A percentile compares a stretch with the other conserved stretches of the same genome.
Conservation (phyloP, 2,888 invertebrate species). For the Neoascia interrupta region DNA sequence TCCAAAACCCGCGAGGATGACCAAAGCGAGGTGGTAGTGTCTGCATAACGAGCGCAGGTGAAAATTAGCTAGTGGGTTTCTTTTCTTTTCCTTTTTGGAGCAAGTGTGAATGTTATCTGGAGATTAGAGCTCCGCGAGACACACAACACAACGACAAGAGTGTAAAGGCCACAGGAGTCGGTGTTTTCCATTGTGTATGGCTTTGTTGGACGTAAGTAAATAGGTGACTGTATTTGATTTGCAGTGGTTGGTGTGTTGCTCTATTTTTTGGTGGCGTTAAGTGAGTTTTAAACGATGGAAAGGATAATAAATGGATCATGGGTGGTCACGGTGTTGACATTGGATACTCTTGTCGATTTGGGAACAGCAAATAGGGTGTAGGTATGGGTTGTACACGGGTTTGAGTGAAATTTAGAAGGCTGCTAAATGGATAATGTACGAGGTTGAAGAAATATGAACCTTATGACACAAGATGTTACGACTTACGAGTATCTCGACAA, state of each 20-base stretch:
- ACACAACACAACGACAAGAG: conserved; percentile 3
- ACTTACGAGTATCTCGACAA: too few relatives aligned
- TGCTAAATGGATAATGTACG: conserved; percentile 50
- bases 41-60: conserved; percentile 47
- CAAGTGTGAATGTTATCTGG: conserved; percentile 35
- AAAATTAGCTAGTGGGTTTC: conserved; percentile 28
- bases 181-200: conserved; percentile 47
- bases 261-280: conserved; percentile 37
- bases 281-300: conserved; percentile 48
- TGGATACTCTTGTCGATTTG: conserved; percentile 45
- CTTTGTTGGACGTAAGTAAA: conserved; percentile 34
- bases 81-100: not conserved
- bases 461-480: conserved; percentile 14
- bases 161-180: conserved; percentile 63
- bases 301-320: conserved; percentile 63
- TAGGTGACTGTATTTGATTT: not conserved
- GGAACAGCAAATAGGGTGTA: conserved; percentile 12
- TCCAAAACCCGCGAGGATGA: not conserved
- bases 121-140: conserved; percentile 8
- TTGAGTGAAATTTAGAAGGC: conserved; percentile 39
- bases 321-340: conserved; percentile 39
- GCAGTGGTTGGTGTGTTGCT: conserved; percentile 12
- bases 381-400: conserved; percentile 52
- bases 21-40: conserved; percentile 17
- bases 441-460: conserved; percentile 32